A percentile compares a stretch with the other conserved stretches of the same genome.
phyloP scores from a whole-genome alignment of 1,140 invertebrate genomes.

The Steinernema khuongi region DNA sequence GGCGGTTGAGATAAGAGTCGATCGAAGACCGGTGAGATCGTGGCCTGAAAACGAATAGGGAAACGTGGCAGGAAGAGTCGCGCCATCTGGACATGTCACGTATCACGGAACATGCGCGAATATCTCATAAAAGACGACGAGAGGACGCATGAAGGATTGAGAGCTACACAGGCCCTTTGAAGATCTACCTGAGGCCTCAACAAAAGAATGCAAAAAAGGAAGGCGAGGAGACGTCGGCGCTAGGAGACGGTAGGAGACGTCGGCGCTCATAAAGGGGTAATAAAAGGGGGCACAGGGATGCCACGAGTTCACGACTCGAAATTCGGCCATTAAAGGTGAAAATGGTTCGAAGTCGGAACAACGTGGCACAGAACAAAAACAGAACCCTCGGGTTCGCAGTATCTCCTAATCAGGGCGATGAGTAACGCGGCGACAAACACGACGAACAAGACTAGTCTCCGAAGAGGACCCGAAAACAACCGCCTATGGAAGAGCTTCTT shows the following conservation, averaged over 20 bases:
- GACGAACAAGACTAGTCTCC: too few relatives aligned
- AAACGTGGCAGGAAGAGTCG: neutral
- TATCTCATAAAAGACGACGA: neutral
- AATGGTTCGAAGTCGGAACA: neutral
- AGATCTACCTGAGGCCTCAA: neutral
- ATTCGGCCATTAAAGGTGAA: neutral
- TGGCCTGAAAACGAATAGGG: neutral
- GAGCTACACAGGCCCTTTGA: neutral
- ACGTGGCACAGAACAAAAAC: neutral
- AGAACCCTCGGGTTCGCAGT: neutral
- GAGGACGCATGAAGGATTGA: neutral
- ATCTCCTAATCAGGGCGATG: neutral
- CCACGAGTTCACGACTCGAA: neutral
- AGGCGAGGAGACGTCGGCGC: too few relatives aligned
- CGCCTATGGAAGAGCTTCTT: neutral
- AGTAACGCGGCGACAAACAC: neutral
- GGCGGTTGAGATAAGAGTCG: conserved; percentile 7
- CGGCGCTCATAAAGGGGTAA: neutral
- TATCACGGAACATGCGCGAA: neutral
- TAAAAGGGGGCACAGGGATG: neutral
- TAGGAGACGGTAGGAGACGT: neutral
- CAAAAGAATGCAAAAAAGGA: too few relatives aligned
- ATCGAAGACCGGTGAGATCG: neutral
- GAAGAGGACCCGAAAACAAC: neutral
- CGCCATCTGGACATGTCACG: neutral